Percentiles rank a stretch among this genome's conserved stretches.
Conservation (phyloP, 2,113 vertebrate genomes). For the Thermophis baileyi region DNA sequence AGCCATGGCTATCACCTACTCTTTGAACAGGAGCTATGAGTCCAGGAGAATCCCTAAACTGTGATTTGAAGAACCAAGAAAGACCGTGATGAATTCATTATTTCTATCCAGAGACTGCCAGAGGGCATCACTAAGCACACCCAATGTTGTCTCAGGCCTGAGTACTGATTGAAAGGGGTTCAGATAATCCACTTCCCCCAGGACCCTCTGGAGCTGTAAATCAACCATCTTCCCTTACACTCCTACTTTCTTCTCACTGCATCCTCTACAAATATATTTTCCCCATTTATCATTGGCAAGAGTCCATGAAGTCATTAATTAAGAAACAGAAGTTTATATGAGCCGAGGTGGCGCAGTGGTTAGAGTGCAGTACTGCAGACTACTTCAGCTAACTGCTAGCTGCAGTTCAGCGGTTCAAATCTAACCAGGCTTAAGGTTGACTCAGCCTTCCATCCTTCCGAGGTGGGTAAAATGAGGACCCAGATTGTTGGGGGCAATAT, state of each 20-base stretch:
- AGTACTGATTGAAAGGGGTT: background rate
- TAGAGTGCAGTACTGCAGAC: too few species aligned
- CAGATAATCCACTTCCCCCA: background rate
- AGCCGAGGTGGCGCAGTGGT: too few species aligned
- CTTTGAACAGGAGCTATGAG: background rate
- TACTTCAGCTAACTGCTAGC: too few species aligned
- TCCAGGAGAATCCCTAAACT: background rate
- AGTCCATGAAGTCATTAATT: background rate
- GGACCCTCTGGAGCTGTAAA: background rate
- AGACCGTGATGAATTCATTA: background rate
- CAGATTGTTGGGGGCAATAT: too few species aligned
- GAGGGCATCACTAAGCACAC: background rate
- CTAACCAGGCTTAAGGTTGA: too few species aligned
- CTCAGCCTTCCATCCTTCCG: too few species aligned
- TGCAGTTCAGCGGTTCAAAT: too few species aligned
- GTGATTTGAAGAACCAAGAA: background rate
- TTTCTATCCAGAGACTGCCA: background rate
- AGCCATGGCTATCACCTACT: background rate
- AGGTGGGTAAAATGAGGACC: too few species aligned
- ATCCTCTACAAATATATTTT: background rate
- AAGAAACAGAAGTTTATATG: background rate
- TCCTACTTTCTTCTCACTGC: background rate
- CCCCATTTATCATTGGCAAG: background rate
- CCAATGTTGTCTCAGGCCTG: background rate
- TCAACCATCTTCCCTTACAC: background rate